These are phyloP conservation scores for Orthosia gothica DNA, from an alignment of 2,888 invertebrate species.

Conservation along the genomic window DNA sequence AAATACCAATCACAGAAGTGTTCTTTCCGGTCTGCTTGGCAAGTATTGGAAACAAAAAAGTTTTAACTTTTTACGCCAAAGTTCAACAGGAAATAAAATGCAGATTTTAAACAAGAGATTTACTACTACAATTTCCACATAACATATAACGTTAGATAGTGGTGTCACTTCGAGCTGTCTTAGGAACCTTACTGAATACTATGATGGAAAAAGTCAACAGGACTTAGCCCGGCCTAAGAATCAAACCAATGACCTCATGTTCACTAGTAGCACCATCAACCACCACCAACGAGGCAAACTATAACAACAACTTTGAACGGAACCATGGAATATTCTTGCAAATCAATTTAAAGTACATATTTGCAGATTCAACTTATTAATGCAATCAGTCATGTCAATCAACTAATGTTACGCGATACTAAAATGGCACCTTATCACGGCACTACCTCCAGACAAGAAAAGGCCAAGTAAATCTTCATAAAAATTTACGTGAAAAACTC, in stretches of 20 bases:
- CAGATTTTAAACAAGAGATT: not conserved
- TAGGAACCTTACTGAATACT: too few species aligned
- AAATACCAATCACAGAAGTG: not conserved
- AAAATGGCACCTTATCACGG: conserved; percentile 57
- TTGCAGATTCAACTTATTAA: conserved; percentile 31
- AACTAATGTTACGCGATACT: conserved; percentile 50
- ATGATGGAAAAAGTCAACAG: too few species aligned
- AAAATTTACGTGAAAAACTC: conserved; percentile 38
- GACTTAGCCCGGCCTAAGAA: too few species aligned
- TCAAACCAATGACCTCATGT: too few species aligned
- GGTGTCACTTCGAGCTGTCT: too few species aligned
- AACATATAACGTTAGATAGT: not conserved
- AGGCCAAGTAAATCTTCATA: conserved; percentile 57
- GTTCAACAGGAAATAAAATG: not conserved
- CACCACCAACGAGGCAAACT: too few species aligned
- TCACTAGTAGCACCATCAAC: too few species aligned
- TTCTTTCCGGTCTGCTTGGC: not conserved
- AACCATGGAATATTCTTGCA: conserved; percentile 8
- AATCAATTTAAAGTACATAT: conserved; percentile 45
- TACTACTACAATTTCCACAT: not conserved
- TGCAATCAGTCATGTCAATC: conserved; percentile 34
- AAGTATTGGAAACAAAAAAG: not conserved
- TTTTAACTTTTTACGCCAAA: not conserved
- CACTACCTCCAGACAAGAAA: conserved; percentile 39
- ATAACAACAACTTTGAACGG: not conserved